phyloP scores from a whole-genome alignment of 2,888 invertebrate genomes.

The Trachelus stipa region DNA sequence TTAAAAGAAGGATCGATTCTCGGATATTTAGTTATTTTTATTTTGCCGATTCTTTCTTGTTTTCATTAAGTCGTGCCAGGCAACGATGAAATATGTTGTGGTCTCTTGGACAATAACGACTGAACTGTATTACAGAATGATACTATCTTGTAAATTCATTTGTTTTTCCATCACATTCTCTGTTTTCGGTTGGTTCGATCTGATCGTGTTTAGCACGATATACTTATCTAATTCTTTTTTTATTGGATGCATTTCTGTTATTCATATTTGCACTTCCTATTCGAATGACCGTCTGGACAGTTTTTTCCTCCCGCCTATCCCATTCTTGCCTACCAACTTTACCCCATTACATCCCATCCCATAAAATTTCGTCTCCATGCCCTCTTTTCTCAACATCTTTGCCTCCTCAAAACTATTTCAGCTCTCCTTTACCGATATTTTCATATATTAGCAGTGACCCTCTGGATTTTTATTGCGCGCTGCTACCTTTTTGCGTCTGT shows the following conservation, averaged over 20 bases:
- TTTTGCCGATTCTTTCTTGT: no score
- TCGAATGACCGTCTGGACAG: no score
- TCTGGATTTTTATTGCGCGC: slow-evolving; percentile 57
- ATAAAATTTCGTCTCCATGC: slow-evolving; percentile 37
- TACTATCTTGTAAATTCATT: slow-evolving; percentile 21
- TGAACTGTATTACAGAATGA: slow-evolving; percentile 34
- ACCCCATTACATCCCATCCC: slow-evolving; percentile 6
- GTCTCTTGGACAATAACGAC: no score
- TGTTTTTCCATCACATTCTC: slow-evolving; percentile 6
- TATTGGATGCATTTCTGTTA: slow-evolving; percentile 18
- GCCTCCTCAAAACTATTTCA: slow-evolving; percentile 26
- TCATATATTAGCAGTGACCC: no score
- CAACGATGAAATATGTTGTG: no score
- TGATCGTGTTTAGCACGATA: slow-evolving; percentile 30
- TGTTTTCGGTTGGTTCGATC: slow-evolving; percentile 10
- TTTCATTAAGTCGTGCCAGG: no score
- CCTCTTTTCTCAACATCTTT: slow-evolving; percentile 31
- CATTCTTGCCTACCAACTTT: no score
- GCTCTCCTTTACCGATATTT: not conserved
- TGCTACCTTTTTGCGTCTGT: slow-evolving; percentile 60
- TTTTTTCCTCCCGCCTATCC: no score
- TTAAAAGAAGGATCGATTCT: no score
- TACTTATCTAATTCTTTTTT: slow-evolving; percentile 34
- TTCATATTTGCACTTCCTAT: slow-evolving; percentile 14
- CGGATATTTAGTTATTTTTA: no score